Percentiles rank a stretch among this genome's conserved stretches.
Evolutionary conservation across 2,888 invertebrate genomes (phyloP).

Genomic region (Caenorhabditis parvicauda): DNA sequence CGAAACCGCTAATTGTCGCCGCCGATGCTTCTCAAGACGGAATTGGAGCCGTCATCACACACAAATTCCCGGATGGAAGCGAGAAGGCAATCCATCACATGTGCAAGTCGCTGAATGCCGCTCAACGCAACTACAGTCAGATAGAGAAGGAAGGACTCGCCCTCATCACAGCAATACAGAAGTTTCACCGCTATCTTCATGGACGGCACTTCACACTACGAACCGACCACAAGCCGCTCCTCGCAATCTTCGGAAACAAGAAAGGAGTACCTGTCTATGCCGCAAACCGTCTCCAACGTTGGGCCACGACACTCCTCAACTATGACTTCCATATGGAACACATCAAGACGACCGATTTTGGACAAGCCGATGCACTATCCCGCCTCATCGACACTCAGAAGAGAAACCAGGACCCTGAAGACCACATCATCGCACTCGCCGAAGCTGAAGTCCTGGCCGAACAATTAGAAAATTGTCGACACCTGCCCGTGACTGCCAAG

Average conservation of each 20-base stretch:
- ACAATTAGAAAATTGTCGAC: neutral
- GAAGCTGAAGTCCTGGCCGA: slow-evolving; percentile 6
- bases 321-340: slow-evolving; percentile 62
- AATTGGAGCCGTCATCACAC: slow-evolving; percentile 50
- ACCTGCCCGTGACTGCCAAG: slow-evolving; percentile 8
- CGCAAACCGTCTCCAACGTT: slow-evolving; percentile 54
- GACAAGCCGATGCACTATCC: slow-evolving; percentile 61
- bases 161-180: slow-evolving; percentile 61
- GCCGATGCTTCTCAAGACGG: slow-evolving; percentile 63
- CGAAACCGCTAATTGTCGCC: slow-evolving; percentile 53
- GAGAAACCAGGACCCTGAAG: slow-evolving; percentile 13
- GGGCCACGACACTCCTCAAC: slow-evolving; percentile 55
- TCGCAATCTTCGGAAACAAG: slow-evolving; percentile 37
- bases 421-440: slow-evolving; percentile 10
- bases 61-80: slow-evolving; percentile 44
- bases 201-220: slow-evolving; percentile 63
- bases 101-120: slow-evolving; percentile 16
- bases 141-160: slow-evolving; percentile 46
- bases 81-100: slow-evolving; percentile 39
- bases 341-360: slow-evolving; percentile 47
- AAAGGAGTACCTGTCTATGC: slow-evolving; percentile 47
- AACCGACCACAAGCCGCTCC: slow-evolving; percentile 61
- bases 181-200: slow-evolving; percentile 64
- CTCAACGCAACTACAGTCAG: slow-evolving; percentile 39
- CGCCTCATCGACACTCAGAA: slow-evolving; percentile 26